Percentiles rank a stretch among this genome's conserved stretches.
Evolutionary conservation across 2,113 vertebrate species (phyloP).

Genomic region (Andinoacara biseriatus): DNA sequence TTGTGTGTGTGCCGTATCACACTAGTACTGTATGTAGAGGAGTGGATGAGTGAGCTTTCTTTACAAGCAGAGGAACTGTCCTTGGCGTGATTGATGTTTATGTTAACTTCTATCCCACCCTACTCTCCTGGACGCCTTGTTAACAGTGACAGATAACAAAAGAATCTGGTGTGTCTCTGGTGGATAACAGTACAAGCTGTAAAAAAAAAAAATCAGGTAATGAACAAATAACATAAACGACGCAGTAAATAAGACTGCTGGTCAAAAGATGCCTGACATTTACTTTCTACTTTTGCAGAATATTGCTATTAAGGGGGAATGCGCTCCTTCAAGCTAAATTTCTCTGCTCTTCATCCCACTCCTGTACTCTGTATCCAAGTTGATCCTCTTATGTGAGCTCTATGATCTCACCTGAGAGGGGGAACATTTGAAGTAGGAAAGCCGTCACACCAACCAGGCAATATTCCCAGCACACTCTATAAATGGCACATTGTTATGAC

Average conservation of each 20-base stretch:
- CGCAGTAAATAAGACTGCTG: neutral
- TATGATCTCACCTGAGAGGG: slow-evolving; percentile 5
- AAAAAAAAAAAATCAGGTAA: neutral
- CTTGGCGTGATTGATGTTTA: slow-evolving; percentile 30
- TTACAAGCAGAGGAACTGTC: neutral
- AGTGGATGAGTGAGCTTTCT: neutral
- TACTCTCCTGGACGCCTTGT: neutral
- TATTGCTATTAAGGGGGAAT: neutral
- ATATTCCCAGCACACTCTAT: neutral
- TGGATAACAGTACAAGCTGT: neutral
- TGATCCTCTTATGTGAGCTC: slow-evolving; percentile 19
- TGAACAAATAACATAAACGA: neutral
- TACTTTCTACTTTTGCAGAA: slow-evolving; percentile 10
- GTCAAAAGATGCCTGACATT: neutral
- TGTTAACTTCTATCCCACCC: slow-evolving; percentile 11
- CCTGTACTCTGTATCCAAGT: slow-evolving; percentile 3
- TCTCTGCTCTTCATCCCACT: neutral
- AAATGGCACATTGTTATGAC: slow-evolving; percentile 8
- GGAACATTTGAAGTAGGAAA: slow-evolving; percentile 4
- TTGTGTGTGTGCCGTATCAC: slow-evolving; percentile 1
- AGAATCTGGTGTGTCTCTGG: slow-evolving; percentile 9
- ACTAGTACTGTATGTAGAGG: slow-evolving; percentile 1
- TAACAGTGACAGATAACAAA: neutral
- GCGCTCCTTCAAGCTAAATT: neutral
- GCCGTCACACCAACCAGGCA: neutral